A percentile compares a stretch with the other conserved stretches of the same genome.
Conservation (phyloP, 2,113 vertebrate species). For the Gnathonemus echidnorhynchus region DNA sequence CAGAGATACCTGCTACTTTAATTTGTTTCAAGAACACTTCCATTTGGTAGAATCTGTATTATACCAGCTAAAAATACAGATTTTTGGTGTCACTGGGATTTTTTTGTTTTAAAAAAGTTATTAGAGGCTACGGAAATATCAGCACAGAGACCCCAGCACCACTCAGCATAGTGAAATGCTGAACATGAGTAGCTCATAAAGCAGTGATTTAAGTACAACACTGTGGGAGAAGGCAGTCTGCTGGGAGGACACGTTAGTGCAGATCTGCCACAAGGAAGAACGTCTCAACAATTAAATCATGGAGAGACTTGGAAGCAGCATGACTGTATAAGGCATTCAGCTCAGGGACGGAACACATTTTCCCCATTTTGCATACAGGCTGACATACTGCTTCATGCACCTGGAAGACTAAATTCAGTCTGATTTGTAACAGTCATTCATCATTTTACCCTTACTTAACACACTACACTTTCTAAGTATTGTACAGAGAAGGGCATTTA, state of each 20-base stretch:
- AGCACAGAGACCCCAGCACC: not conserved
- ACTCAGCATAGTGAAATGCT: not conserved
- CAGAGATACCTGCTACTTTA: constrained; percentile 20
- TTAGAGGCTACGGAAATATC: not conserved
- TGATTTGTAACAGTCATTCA: constrained; percentile 4
- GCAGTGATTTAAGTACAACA: constrained; percentile 6
- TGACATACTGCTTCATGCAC: not conserved
- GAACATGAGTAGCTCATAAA: not conserved
- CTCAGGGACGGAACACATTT: constrained; percentile 6
- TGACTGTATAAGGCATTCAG: constrained; percentile 14
- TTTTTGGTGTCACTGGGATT: constrained; percentile 5
- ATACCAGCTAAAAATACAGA: not conserved
- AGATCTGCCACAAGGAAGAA: not conserved
- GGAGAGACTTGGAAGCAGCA: constrained; percentile 11
- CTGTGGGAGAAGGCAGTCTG: not conserved
- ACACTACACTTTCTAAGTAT: not conserved
- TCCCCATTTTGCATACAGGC: constrained; percentile 12
- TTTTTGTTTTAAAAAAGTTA: not conserved
- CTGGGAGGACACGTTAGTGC: not conserved
- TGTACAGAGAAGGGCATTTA: not conserved
- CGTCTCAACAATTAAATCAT: not conserved
- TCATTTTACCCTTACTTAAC: not conserved
- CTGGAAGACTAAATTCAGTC: not conserved
- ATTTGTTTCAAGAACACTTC: constrained; percentile 19
- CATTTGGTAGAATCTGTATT: not conserved